A percentile compares a stretch with the other conserved stretches of the same genome.
These are phyloP conservation scores for Sapayoa aenigma DNA, from an alignment of 2,113 vertebrate species.

Conservation along the genomic window DNA sequence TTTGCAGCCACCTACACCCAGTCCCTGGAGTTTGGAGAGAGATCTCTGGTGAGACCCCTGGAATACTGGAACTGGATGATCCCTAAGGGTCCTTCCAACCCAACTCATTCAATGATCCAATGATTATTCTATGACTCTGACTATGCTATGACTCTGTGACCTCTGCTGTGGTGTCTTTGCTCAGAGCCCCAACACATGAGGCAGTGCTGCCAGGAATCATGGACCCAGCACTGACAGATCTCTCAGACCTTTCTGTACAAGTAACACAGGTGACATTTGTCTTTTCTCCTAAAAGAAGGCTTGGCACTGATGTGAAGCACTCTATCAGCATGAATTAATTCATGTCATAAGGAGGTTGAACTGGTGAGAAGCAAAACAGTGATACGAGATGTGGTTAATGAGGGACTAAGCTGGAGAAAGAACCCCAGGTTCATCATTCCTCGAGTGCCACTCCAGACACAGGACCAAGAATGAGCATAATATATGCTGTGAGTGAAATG, in stretches of 20 bases:
- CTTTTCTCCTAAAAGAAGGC: neutral
- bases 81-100: neutral
- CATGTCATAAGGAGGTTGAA: neutral
- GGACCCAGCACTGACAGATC: neutral
- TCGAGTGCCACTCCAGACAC: neutral
- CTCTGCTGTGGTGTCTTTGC: neutral
- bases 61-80: neutral
- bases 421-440: neutral
- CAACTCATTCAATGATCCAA: neutral
- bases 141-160: neutral
- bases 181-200: neutral
- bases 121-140: neutral
- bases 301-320: neutral
- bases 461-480: neutral
- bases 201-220: neutral
- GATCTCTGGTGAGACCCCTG: neutral
- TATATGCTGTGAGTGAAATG: neutral
- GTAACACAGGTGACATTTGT: neutral
- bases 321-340: conserved; percentile 7
- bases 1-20: neutral
- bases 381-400: neutral
- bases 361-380: neutral
- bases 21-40: neutral
- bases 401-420: neutral
- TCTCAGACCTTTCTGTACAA: neutral